Conservation (phyloP, 2,797 vertebrate species). For the Siniperca scherzeri region DNA sequence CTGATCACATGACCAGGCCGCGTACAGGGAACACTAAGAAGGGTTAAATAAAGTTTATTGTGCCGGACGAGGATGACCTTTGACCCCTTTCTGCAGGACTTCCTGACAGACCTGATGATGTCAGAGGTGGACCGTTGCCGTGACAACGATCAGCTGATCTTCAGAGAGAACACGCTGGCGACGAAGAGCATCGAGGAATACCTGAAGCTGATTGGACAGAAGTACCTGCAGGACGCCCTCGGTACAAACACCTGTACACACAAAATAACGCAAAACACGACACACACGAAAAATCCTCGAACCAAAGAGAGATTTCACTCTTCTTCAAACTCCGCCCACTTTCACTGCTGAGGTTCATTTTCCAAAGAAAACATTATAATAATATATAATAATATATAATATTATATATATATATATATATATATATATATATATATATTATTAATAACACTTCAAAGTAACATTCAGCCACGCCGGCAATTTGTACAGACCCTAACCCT, state of each 20-base stretch:
- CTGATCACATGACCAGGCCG: background rate
- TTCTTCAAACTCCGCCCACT: no score
- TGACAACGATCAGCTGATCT: slow-evolving; percentile 96
- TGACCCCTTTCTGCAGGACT: slow-evolving; percentile 86
- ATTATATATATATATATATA: no score
- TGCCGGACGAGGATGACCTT: background rate
- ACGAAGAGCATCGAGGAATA: slow-evolving; percentile 98
- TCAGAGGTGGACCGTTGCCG: slow-evolving; percentile 97
- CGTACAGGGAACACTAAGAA: background rate
- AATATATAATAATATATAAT: no score
- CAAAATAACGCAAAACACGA: background rate
- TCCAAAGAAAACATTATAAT: no score
- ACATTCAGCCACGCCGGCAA: no score
- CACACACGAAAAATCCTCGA: background rate
- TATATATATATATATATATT: no score
- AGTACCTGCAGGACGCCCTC: slow-evolving; percentile 95
- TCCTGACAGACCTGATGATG: slow-evolving; percentile 97
- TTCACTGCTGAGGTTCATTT: no score
- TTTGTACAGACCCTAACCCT: no score
- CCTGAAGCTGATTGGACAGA: slow-evolving; percentile 96
- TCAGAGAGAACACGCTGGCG: slow-evolving; percentile 96
- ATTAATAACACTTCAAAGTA: no score
- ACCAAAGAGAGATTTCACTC: no score
- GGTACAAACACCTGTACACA: slow-evolving; percentile 81
- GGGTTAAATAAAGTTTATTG: background rate